Evolutionary conservation across 2,888 invertebrate species (phyloP), one percentile per base, ranked within the genome.

Genomic region (Noctua comes): DNA sequence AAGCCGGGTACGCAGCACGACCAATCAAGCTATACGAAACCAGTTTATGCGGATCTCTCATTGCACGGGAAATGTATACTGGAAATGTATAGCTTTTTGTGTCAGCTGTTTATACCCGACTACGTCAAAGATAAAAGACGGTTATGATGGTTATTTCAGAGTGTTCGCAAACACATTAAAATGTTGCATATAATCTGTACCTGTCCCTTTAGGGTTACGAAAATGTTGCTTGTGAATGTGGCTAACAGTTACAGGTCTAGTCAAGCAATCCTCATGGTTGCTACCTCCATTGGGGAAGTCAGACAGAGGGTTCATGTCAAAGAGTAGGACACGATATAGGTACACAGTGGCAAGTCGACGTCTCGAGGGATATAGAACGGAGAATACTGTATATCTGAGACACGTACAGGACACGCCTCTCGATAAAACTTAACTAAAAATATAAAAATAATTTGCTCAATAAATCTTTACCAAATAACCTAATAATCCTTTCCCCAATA

Each of bases 401-500:
- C 72, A 51, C 43, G 46, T n/a, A 48, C 18, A 36, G 2, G 36
- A 24, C 64, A 66, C 43, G 43, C 27, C 48, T 10, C 59, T 27
- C 57, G 21, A 57, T 46, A 68, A 31, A 57, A 10, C n/a, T 62
- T 57, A 40, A 68, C 48, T 57, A 73, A 76, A 36, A 18, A 73
- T 74, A 76, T 36, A 59, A 76, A 80, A 81, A 81, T 71, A 73
- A 66, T 57, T 72, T 72, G 21, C 71, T 51, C 72, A 71, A 66
- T 73, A 73, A 59, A 80, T 73, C 69, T 27, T 78, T 72, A 72
- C 48, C 27, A 65, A 70, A 68, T 68, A 68, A 76, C 31, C 13
- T 57, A 57, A 27, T n/a, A 57, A 57, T 57, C 57, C 62, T 43
- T 65, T 79, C 85, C 88, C 87, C 81, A 84, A 87, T 66, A 86